Evolutionary conservation across 2,797 vertebrate species (phyloP), one percentile per base, ranked within the genome.

Genomic region (Betta splendens): DNA sequence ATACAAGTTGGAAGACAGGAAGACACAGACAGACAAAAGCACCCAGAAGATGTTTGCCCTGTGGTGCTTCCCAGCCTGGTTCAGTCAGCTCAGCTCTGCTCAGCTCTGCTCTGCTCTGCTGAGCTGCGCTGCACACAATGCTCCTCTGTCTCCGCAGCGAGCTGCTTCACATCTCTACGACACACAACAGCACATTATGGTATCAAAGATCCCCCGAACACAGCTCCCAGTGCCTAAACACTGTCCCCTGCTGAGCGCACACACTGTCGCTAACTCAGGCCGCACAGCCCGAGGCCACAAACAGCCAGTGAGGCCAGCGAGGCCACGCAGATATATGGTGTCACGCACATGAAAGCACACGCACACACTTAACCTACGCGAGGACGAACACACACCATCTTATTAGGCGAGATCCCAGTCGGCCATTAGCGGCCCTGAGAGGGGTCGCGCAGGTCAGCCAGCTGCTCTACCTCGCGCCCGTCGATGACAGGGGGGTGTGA

Each of bases 151-250:
- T 50, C 32, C 0, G 51, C 67, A 59, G 48, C 1, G 71, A 78
- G 64, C 76, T 57, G 77, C 80, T 82, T 86, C 81, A 63, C 86
- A 83, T 87, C 82, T 82, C 81, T 75, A 82, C 85, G 65, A 75
- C 83, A 84, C 84, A 89, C 84, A 90, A 89, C 87, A 73, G 82
- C 84, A 85, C 81, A 88, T 89, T 89, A 88, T 89, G 72, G 76
- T 84, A 65, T 69, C 79, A 79, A 77, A 81, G 79, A 73, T 75
- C 75, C 79, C 69, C 77, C 37, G 22, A 64, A 79, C 64, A 64
- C 79, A 45, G 77, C 81, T 84, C 85, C 72, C 67, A 54, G 84
- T 71, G 80, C 77, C 87, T 85, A 76, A 87, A 87, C 59, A 74
- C 81, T 83, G 87, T 89, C 87, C 85, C 87, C 85, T 76, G 77